Conservation (phyloP, 2,113 vertebrate species). For the Asarcornis scutulata region DNA sequence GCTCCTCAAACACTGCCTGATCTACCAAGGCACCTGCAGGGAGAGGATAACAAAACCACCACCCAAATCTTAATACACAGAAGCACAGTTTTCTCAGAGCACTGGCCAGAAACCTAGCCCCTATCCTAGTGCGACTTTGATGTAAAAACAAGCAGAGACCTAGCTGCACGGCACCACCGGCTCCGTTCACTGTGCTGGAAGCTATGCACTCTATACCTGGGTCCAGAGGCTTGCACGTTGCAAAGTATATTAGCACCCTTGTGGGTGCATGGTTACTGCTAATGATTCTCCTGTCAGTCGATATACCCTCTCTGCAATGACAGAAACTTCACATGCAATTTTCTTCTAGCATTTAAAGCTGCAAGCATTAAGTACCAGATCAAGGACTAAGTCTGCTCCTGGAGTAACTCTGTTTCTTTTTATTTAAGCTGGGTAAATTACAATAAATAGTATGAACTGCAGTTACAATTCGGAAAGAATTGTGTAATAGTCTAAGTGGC, state of each 20-base stretch:
- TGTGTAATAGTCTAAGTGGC: not conserved
- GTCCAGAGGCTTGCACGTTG: not conserved
- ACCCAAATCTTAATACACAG: conserved; percentile 27
- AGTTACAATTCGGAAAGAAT: not conserved
- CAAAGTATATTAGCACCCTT: not conserved
- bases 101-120: not conserved
- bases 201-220: not conserved
- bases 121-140: not conserved
- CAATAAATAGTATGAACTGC: not conserved
- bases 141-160: not conserved
- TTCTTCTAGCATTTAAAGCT: not conserved
- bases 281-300: not conserved
- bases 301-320: not conserved
- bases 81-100: not conserved
- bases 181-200: not conserved
- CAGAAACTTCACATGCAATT: not conserved
- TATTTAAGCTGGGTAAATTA: not conserved
- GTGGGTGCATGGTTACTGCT: not conserved
- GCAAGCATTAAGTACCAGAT: not conserved
- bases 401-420: not conserved
- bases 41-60: conserved; percentile 57
- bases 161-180: accelerated
- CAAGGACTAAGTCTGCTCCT: not conserved
- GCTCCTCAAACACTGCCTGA: conserved; percentile 98
- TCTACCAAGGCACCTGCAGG: conserved; percentile 94